phyloP scores from a whole-genome alignment of 1,140 invertebrate species.

The Phymorhynchus buccinoides region DNA sequence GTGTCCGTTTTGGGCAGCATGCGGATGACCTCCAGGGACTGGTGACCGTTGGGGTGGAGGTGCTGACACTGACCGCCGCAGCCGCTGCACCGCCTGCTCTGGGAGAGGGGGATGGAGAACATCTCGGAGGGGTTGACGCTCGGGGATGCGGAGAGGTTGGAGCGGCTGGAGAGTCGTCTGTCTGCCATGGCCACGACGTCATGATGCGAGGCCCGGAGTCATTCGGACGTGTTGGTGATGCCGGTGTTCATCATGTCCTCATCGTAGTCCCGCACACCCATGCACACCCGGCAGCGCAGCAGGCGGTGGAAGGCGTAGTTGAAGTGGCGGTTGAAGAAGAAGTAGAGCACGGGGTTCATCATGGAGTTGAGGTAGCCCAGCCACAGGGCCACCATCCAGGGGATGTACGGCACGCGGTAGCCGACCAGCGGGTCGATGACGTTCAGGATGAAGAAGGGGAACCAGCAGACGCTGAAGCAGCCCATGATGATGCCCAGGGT shows the following conservation, averaged over 20 bases:
- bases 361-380: constrained; percentile 94
- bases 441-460: constrained; percentile 73
- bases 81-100: background rate
- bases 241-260: constrained; percentile 53
- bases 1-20: constrained; percentile 32
- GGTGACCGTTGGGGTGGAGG: constrained; percentile 40
- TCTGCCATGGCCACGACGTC: constrained; percentile 31
- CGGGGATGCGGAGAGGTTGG: background rate
- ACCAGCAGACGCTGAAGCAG: constrained; percentile 73
- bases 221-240: constrained; percentile 52
- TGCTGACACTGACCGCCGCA: constrained; percentile 20
- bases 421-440: constrained; percentile 68
- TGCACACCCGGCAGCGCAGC: constrained; percentile 61
- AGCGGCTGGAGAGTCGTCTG: background rate
- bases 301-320: constrained; percentile 83
- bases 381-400: constrained; percentile 68
- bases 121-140: constrained; percentile 8
- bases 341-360: constrained; percentile 86
- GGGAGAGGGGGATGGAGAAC: background rate
- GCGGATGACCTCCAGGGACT: background rate
- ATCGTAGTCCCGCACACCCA: constrained; percentile 62
- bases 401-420: constrained; percentile 62
- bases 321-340: constrained; percentile 93
- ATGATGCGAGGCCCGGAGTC: constrained; percentile 52
- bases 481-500: constrained; percentile 74